phyloP scores from a whole-genome alignment of 1,140 invertebrate genomes.

The Bombus affinis region DNA sequence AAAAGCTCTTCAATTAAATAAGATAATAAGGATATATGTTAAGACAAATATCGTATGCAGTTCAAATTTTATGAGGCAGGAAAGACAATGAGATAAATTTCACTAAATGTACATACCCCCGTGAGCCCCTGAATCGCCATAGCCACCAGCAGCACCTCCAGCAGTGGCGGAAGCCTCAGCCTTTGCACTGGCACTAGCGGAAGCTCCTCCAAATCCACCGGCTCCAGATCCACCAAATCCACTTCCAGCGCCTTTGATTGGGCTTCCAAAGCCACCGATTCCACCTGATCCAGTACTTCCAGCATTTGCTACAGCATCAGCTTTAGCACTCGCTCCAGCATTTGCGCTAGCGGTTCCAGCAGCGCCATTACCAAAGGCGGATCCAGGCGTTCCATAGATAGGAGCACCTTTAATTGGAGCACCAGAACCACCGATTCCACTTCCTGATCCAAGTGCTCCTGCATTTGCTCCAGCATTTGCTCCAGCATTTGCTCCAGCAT shows the following conservation, averaged over 20 bases:
- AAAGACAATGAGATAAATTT: background rate
- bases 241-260: background rate
- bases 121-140: background rate
- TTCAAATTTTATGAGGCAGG: background rate
- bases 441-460: too few relatives aligned
- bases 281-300: background rate
- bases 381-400: too few relatives aligned
- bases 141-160: background rate
- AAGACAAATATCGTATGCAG: background rate
- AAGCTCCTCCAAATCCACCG: slow-evolving; percentile 27
- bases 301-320: background rate
- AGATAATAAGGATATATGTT: background rate
- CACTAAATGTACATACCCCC: background rate
- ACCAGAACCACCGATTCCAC: too few relatives aligned
- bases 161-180: slow-evolving; percentile 33
- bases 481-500: too few relatives aligned
- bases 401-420: too few relatives aligned
- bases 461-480: too few relatives aligned
- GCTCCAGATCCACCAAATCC: slow-evolving; percentile 1
- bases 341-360: too few relatives aligned
- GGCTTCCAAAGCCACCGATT: background rate
- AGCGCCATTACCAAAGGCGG: too few relatives aligned
- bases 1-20: background rate
- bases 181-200: slow-evolving; percentile 31
- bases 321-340: background rate